Evolutionary conservation across 2,113 vertebrate species (phyloP), one percentile per base, ranked within the genome.

Genomic region (Toxotes jaculatrix): DNA sequence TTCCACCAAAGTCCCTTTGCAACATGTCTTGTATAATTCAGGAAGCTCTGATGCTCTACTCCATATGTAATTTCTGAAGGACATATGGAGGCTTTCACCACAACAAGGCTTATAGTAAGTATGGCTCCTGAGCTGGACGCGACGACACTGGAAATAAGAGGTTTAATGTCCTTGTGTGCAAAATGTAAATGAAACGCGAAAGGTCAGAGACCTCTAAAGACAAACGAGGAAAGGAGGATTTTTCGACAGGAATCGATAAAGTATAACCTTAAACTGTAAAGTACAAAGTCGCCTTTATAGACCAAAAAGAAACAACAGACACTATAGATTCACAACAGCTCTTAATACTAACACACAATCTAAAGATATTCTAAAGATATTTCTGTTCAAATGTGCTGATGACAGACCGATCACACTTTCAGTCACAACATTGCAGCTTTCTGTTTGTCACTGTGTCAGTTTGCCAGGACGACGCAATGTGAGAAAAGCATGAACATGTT

Each of bases 161-260:
- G 7, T 61, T 71, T 83, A 70, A 57, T 56, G 38, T 57, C 47
- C 56, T 19, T 51, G 13, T 62, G 47, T 65, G 74, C 63, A 72
- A 82, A 79, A 84, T 82, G 55, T 47, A 45, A 82, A 69, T 83
- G 36, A 23, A 57, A 70, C 47, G 49, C 60, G n/a, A 74, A 78
- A 66, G 40, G 38, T 61, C n/a, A 6, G 1, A 16, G 47, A 64
- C 42, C 61, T n/a, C 19, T 42, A 31, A 3, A 43, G 13, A 70
- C 53, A 36, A 13, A 59, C 23, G 16, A 68, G 27, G 55, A 55
- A 32, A 31, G 7, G 7, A 63, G 27, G 11, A 23, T 47, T 75
- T 76, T 61, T 17, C 31, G 49, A 12, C n/a, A 27, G 57, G 65
- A 49, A 79, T 85, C 49, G 77, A 74, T 77, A 51, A 40, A 38